Percentiles rank a stretch among this genome's conserved stretches.
phyloP scores from a whole-genome alignment of 2,888 invertebrate genomes.

The Noctua janthe region DNA sequence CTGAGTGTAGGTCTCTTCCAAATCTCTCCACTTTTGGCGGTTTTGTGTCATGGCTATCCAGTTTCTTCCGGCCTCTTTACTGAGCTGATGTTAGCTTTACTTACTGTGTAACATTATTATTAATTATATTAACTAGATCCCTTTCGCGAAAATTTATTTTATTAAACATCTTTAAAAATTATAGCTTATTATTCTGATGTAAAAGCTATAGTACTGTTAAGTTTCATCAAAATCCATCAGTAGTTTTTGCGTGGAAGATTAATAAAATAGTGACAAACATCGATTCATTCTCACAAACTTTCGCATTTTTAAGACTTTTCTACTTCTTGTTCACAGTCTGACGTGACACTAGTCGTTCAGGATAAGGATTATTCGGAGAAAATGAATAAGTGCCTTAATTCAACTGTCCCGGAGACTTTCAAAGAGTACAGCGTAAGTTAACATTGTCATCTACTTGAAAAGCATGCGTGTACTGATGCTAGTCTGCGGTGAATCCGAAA shows the following conservation, averaged over 20 bases:
- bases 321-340: slow-evolving; percentile 58
- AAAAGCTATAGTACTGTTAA: no score
- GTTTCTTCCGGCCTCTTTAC: no score
- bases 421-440: slow-evolving; percentile 44
- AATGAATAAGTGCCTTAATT: slow-evolving; percentile 55
- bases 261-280: background rate
- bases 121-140: no score
- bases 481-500: background rate
- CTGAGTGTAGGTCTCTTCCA: no score
- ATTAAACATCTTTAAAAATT: no score
- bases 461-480: background rate
- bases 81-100: no score
- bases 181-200: no score
- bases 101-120: no score
- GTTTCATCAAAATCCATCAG: no score
- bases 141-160: no score
- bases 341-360: slow-evolving; percentile 45
- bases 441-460: background rate
- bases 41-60: no score
- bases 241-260: background rate
- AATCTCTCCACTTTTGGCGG: no score
- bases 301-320: background rate
- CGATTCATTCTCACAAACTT: background rate
- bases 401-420: slow-evolving; percentile 38
- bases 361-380: slow-evolving; percentile 50